Evolutionary conservation across 2,797 vertebrate species (phyloP).

Genomic region (Ispidina picta): DNA sequence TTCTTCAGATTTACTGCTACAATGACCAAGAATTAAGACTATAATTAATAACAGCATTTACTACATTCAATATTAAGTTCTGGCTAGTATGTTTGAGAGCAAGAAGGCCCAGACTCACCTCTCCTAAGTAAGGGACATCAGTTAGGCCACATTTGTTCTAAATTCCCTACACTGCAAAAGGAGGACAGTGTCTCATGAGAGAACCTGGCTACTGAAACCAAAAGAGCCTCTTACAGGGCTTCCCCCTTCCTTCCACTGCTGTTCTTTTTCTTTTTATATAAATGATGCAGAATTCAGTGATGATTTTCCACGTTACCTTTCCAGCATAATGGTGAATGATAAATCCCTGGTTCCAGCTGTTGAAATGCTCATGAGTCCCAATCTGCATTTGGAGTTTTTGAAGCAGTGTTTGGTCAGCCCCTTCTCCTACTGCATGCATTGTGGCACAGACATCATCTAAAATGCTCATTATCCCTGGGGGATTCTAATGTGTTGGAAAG

Average conservation of each 20-base stretch:
- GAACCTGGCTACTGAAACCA: background rate
- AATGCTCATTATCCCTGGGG: constrained; percentile 96
- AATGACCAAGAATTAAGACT: background rate
- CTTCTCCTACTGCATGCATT: constrained; percentile 97
- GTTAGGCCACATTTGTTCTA: background rate
- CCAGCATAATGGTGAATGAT: constrained; percentile 99
- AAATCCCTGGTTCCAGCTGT: constrained; percentile 99
- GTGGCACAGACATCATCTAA: constrained; percentile 98
- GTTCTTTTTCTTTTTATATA: background rate
- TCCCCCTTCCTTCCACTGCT: background rate
- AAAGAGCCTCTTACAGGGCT: background rate
- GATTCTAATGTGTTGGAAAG: constrained; percentile 80
- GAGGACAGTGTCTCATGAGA: background rate
- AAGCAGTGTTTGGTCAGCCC: constrained; percentile 95
- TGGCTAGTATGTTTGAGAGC: background rate
- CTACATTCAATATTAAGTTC: background rate
- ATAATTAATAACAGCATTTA: background rate
- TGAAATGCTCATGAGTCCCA: constrained; percentile 96
- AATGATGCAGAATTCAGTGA: background rate
- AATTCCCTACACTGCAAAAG: background rate
- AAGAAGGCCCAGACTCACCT: background rate
- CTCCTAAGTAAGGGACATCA: background rate
- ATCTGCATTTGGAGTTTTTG: constrained; percentile 96
- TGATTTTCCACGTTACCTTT: constrained; percentile 80
- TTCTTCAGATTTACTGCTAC: background rate